Percentiles rank a stretch among this genome's conserved stretches.
Conservation (phyloP, 2,113 vertebrate species). For the Microtus pennsylvanicus region DNA sequence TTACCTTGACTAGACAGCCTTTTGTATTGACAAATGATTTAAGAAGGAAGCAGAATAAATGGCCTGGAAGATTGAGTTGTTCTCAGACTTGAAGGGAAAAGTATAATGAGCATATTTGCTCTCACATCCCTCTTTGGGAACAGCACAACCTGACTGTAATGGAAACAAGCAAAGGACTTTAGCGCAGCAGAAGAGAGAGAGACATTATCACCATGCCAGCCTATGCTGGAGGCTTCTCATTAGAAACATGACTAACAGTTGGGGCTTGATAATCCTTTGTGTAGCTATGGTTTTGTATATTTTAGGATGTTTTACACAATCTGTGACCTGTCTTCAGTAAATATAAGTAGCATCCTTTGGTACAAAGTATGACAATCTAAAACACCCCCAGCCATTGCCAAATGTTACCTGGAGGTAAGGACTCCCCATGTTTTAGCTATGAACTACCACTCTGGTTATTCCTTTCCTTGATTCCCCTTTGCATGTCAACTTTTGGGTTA, state of each 20-base stretch:
- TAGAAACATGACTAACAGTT: background rate
- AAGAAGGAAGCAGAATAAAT: background rate
- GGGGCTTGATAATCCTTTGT: background rate
- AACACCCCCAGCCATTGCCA: background rate
- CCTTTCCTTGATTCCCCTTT: background rate
- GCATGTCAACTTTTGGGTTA: too few species aligned
- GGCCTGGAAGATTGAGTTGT: background rate
- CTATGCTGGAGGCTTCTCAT: background rate
- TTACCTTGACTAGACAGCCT: background rate
- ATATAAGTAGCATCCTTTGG: background rate
- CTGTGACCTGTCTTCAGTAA: background rate
- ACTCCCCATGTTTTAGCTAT: background rate
- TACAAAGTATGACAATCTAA: background rate
- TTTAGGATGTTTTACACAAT: background rate
- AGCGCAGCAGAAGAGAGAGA: background rate
- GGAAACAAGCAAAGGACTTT: background rate
- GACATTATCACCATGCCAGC: background rate
- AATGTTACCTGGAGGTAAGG: too few species aligned
- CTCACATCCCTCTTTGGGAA: background rate
- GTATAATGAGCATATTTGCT: background rate
- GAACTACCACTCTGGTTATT: accelerated
- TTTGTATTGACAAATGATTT: background rate
- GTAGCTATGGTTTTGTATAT: background rate
- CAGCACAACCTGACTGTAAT: background rate
- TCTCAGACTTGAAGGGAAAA: background rate